phyloP scores from a whole-genome alignment of 2,888 invertebrate species.

The Chymomyza procnemis region DNA sequence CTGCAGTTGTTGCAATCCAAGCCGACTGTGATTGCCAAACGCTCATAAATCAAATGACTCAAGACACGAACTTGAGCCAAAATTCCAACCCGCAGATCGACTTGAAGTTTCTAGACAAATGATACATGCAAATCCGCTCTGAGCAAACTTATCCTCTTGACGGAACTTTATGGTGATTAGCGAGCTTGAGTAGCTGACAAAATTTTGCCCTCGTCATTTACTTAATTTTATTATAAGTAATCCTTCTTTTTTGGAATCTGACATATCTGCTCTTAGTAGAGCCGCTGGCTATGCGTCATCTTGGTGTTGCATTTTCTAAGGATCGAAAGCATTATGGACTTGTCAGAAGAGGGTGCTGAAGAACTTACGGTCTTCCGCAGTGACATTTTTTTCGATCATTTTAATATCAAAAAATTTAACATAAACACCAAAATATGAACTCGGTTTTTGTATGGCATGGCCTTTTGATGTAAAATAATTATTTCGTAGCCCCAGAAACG shows the following conservation, averaged over 20 bases:
- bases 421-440: no score
- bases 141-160: neutral
- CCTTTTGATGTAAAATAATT: no score
- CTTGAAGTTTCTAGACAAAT: neutral
- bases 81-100: neutral
- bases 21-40: neutral
- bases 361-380: no score
- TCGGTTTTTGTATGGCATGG: no score
- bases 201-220: neutral
- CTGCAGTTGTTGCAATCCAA: slow-evolving; percentile 36
- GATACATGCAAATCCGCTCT: neutral
- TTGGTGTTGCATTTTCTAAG: no score
- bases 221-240: neutral
- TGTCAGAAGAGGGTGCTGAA: no score
- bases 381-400: no score
- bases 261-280: neutral
- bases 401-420: no score
- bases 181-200: neutral
- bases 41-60: slow-evolving; percentile 40
- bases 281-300: no score
- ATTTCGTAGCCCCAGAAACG: no score
- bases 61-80: slow-evolving; percentile 36
- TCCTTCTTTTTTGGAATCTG: neutral
- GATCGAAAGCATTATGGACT: no score
- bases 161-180: neutral